These are phyloP conservation scores for Holacanthus passer DNA, from an alignment of 2,113 vertebrate genomes.

Conservation along the genomic window DNA sequence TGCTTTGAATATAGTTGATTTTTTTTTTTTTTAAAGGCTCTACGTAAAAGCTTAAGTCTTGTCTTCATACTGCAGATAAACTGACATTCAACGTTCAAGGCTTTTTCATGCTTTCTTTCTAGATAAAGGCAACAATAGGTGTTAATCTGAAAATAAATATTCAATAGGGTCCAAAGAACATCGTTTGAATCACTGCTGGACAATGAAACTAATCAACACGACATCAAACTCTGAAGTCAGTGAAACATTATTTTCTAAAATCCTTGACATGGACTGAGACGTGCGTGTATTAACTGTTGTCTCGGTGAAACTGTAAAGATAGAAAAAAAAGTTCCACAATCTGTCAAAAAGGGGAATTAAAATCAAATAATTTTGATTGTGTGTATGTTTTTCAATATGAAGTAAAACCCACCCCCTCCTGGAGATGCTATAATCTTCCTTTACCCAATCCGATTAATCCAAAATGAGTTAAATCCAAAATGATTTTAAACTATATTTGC, in stretches of 20 bases:
- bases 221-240: neutral
- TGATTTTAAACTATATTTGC: slow-evolving; percentile 51
- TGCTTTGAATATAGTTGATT: neutral
- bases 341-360: slow-evolving; percentile 22
- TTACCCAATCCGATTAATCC: slow-evolving; percentile 42
- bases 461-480: slow-evolving; percentile 46
- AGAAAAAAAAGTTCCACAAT: slow-evolving; percentile 5
- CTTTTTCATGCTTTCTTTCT: neutral
- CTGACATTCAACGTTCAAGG: slow-evolving; percentile 7
- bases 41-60: neutral
- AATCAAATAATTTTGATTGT: slow-evolving; percentile 32
- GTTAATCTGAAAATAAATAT: slow-evolving; percentile 7
- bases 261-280: neutral
- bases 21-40: slow-evolving; percentile 13
- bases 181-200: neutral
- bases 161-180: neutral
- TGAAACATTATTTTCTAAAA: neutral
- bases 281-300: neutral
- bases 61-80: neutral
- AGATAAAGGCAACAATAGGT: neutral
- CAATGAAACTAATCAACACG: neutral
- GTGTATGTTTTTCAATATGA: slow-evolving; percentile 29
- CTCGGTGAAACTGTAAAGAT: neutral
- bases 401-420: slow-evolving; percentile 32
- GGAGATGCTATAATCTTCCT: slow-evolving; percentile 41